A percentile compares a stretch with the other conserved stretches of the same genome.
phyloP scores from a whole-genome alignment of 2,797 vertebrate species.

The Poeciliopsis gracilis region DNA sequence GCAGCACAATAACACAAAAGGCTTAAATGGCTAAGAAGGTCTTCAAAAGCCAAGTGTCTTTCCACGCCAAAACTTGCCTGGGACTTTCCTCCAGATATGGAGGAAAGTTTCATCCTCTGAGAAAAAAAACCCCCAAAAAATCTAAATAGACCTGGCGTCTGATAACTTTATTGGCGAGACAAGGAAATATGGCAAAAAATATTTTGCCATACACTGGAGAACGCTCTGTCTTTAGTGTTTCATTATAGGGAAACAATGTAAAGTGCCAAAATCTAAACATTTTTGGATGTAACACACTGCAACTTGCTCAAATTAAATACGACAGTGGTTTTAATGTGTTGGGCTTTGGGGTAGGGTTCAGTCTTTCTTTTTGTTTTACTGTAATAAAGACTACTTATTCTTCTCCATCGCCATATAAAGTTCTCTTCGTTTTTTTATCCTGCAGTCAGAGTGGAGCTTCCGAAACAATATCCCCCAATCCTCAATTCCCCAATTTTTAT shows the following conservation, averaged over 20 bases:
- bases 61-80: background rate
- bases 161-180: background rate
- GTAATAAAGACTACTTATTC: slow-evolving; percentile 20
- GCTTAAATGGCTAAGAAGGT: background rate
- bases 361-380: slow-evolving; percentile 13
- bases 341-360: background rate
- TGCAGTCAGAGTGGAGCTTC: slow-evolving; percentile 28
- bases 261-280: background rate
- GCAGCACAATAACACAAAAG: background rate
- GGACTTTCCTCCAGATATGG: background rate
- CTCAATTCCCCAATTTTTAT: background rate
- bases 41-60: background rate
- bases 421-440: slow-evolving; percentile 23
- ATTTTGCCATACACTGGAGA: background rate
- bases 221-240: background rate
- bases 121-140: background rate
- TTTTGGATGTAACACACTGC: background rate
- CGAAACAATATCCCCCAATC: slow-evolving; percentile 20
- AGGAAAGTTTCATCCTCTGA: background rate
- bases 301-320: background rate
- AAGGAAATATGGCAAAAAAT: background rate
- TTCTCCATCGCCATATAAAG: slow-evolving; percentile 6
- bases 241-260: background rate
- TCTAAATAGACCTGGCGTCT: background rate
- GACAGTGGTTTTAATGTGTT: background rate